Base-by-base conservation (phyloP, 2,888 invertebrate species). In the Scaptomyza tumidula region DNA sequence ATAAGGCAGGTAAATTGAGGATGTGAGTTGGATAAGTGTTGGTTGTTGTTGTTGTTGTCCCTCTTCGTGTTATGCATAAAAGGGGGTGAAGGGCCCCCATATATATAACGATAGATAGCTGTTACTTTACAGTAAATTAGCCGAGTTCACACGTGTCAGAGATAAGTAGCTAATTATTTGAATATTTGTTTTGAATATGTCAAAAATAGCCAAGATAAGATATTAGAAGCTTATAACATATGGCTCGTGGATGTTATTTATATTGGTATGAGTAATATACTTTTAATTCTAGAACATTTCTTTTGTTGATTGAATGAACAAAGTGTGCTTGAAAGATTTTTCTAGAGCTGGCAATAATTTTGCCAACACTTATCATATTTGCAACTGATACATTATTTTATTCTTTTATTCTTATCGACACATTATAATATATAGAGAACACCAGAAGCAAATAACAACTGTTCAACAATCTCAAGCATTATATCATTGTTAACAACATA, bases 1-100 rank as follows among this genome's bases (percentile, higher is more conserved):
- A 67, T 67, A 67, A 67, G 68, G 41, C 68, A 52, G 68, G 68
- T 66, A 67, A 66, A 57, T 67, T 49, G 65, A 57, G 65, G 58
- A 66, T 66, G 65, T 65, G 56, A 48, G 55, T 53, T 65, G 45
- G 19, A 16, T 50, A 63, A 63, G 64, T 63, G 43, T 24, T 33
- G 9, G 39, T 14, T 9, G 14, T 10, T 3, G 33, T 35, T 13
- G 35, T 13, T 35, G 35, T 35, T 13, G 35, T 13, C 13, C 16
- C 10, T n/a, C 24, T 58, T 19, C 11, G 35, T 35, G 29, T 55
- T 60, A 60, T 64, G 64, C 50, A 44, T 33, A 49, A 35, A 27
- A 0, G 27, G 27, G n/a, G 19, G 19, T 19, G 56, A 3, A 27
- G 35, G 39, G 14, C 14, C 14, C 39, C 14, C 14, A 37, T n/a